phyloP scores from a whole-genome alignment of 2,113 vertebrate species.

The Ophiodon elongatus region DNA sequence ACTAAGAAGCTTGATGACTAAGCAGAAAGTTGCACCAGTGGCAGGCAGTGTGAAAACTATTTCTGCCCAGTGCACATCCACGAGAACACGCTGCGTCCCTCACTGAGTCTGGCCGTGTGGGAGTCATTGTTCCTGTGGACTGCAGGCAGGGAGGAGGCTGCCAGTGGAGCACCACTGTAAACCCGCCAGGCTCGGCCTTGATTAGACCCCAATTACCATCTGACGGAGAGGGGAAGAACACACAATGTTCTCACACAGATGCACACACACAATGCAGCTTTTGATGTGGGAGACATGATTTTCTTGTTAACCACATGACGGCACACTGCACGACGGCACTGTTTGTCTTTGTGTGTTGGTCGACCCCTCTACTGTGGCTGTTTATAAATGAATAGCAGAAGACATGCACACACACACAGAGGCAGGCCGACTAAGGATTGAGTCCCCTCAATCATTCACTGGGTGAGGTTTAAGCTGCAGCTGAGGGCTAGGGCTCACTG shows the following conservation, averaged over 20 bases:
- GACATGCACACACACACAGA: too few species aligned
- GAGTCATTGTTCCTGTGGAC: constrained; percentile 53
- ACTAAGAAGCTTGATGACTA: constrained; percentile 37
- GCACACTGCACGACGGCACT: constrained; percentile 38
- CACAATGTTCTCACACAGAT: constrained; percentile 15
- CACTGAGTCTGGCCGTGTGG: constrained; percentile 44
- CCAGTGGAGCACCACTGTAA: constrained; percentile 45
- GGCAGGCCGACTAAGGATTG: too few species aligned
- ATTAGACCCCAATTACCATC: constrained; percentile 61
- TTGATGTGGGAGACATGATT: constrained; percentile 67
- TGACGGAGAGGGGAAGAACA: constrained; percentile 19
- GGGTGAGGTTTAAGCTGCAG: too few species aligned
- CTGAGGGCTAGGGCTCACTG: too few species aligned
- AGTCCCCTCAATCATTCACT: too few species aligned
- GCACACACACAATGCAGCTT: constrained; percentile 30
- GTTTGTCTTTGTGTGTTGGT: too few species aligned
- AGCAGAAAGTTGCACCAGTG: constrained; percentile 41
- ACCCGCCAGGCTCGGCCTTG: constrained; percentile 55
- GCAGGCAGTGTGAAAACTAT: constrained; percentile 44
- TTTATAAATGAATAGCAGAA: too few species aligned
- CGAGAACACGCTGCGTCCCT: too few species aligned
- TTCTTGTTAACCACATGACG: constrained; percentile 46
- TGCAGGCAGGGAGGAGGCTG: constrained; percentile 25
- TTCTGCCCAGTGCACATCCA: too few species aligned
- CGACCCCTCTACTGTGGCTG: too few species aligned